phyloP scores from a whole-genome alignment of 2,113 vertebrate species.

The Hypomesus transpacificus region DNA sequence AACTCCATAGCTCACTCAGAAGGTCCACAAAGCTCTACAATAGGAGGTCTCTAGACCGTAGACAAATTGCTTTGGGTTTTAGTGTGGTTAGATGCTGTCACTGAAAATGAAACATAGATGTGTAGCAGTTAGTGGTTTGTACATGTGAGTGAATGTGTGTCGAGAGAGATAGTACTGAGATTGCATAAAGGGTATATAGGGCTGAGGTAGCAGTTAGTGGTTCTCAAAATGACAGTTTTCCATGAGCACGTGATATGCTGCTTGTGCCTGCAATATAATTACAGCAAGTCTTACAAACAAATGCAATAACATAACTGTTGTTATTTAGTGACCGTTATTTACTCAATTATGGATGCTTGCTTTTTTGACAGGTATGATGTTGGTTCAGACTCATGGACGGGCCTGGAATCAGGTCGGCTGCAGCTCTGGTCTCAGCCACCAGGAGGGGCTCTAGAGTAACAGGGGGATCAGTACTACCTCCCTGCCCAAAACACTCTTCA shows the following conservation, averaged over 20 bases:
- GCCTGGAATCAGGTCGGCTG: background rate
- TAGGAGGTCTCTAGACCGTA: background rate
- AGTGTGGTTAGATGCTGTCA: constrained; percentile 28
- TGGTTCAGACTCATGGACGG: background rate
- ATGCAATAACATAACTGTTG: too few relatives aligned
- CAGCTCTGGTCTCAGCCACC: background rate
- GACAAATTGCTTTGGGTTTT: constrained; percentile 27
- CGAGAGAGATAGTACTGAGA: background rate
- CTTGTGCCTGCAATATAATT: constrained; percentile 1
- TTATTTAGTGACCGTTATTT: background rate
- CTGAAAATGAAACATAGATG: constrained; percentile 31
- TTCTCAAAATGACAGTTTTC: constrained; percentile 14
- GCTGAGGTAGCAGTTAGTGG: constrained; percentile 5
- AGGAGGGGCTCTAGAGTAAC: background rate
- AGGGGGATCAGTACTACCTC: background rate
- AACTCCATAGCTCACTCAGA: background rate
- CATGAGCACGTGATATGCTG: too few relatives aligned
- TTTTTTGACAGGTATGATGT: constrained; percentile 1
- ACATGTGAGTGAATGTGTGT: constrained; percentile 14
- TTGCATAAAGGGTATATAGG: background rate
- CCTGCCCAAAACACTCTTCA: too few relatives aligned
- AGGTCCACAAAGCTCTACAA: background rate
- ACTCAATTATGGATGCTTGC: background rate
- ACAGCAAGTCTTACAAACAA: too few relatives aligned
- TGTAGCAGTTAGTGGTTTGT: constrained; percentile 40